Conservation (phyloP, 2,797 vertebrate genomes). For the Distichodus sexfasciatus region DNA sequence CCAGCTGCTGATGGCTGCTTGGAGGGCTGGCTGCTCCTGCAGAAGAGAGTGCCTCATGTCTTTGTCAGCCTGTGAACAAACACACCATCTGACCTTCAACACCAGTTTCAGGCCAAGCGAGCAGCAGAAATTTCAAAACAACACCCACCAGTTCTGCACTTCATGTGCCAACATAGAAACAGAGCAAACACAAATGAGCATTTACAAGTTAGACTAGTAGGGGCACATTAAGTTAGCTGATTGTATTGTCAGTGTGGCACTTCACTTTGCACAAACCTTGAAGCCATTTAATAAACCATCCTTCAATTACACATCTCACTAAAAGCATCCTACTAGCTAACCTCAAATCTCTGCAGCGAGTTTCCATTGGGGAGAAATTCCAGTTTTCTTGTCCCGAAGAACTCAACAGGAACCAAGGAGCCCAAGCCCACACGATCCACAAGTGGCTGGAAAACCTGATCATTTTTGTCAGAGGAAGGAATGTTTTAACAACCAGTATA, state of each 20-base stretch:
- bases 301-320: not conserved
- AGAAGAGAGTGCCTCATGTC: constrained; percentile 84
- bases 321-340: constrained; percentile 53
- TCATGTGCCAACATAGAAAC: too few relatives aligned
- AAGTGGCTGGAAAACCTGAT: constrained; percentile 88
- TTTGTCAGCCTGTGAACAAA: constrained; percentile 82
- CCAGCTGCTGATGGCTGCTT: constrained; percentile 86
- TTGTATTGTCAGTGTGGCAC: too few relatives aligned
- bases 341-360: constrained; percentile 90
- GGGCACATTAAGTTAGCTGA: too few relatives aligned
- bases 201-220: too few relatives aligned
- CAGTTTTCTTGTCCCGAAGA: constrained; percentile 86
- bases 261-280: too few relatives aligned
- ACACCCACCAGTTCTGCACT: not conserved
- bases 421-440: constrained; percentile 94
- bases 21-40: constrained; percentile 84
- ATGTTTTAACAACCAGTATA: not conserved
- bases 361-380: constrained; percentile 88
- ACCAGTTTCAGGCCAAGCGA: not conserved
- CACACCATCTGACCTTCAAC: not conserved
- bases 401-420: constrained; percentile 89
- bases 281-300: too few relatives aligned
- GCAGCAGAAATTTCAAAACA: not conserved
- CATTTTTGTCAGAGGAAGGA: not conserved
- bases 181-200: too few relatives aligned